Base-by-base conservation (phyloP, 2,888 invertebrate genomes). In the Tenthredo mesomela region DNA sequence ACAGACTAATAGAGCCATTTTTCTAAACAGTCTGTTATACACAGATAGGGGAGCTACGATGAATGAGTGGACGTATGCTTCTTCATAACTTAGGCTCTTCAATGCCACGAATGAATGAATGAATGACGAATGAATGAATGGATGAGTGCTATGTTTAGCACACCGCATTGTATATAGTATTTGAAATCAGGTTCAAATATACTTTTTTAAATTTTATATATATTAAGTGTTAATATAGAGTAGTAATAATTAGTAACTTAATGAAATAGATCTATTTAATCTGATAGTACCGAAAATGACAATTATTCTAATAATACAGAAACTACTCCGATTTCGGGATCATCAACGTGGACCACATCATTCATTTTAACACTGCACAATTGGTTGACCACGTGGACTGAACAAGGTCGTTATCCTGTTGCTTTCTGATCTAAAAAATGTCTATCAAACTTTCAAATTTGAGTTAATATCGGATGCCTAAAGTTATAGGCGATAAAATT, bases 1-100 rank as follows among this genome's bases (percentile, higher is more conserved):
- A 73, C 40, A n/a, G n/a, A 43, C 43, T 73, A 73, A 73, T 73
- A 43, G 73, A 43, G 40, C 73, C n/a, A 73, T 73, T 73, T 73
- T 43, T 21, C 43, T 21, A 73, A 21, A 40, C 21, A 73, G 43
- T 43, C 43, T 67, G 67, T 67, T 33, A 25, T 33, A 25, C 43
- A 43, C 21, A 2, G 40, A 21, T 43, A 21, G 73, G 43, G n/a
- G 73, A 43, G 43, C 25, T 43, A n/a, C 12, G 21, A 73, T 73
- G 73, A 43, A 40, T 40, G 43, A 73, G 43, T 43, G 12, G 2
- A 9, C 12, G 21, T 43, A 9, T 43, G 29, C 18, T 18, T 33
- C 40, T 67, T 33, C 18, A 1, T 12, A 29, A 18, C 67, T 67
- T 21, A n/a, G 43, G 9, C 6, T 12, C 70, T 37, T 18, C 70